Conservation (phyloP, 2,797 vertebrate species). For the Sebastes melanostomus region DNA sequence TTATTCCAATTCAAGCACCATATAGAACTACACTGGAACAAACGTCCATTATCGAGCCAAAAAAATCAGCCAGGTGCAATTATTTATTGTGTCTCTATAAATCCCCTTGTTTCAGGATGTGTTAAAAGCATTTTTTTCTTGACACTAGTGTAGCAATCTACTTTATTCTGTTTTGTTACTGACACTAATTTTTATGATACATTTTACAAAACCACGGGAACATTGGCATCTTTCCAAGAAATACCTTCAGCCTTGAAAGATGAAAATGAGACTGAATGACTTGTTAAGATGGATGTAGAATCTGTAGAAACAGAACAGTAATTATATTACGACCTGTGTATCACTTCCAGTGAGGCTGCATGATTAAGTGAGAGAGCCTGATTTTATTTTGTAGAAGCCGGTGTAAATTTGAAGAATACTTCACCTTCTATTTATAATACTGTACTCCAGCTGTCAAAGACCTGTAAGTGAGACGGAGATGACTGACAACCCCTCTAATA, state of each 20-base stretch:
- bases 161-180: background rate
- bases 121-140: background rate
- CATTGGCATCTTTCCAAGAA: background rate
- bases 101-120: background rate
- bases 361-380: conserved; percentile 1
- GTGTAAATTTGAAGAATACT: background rate
- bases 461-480: background rate
- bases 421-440: conserved; percentile 1
- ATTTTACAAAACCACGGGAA: background rate
- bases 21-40: background rate
- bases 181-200: background rate
- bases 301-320: background rate
- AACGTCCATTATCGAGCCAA: background rate
- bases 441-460: background rate
- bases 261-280: conserved; percentile 2
- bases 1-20: background rate
- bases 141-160: background rate
- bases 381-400: conserved; percentile 4
- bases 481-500: background rate
- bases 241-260: background rate
- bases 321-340: conserved; percentile 1
- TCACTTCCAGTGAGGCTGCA: background rate
- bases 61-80: background rate
- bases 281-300: background rate
- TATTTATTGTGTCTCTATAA: background rate